Evolutionary conservation across 92 coral and sea anemone species (phyloP), one percentile per base, ranked within the genome.

Genomic region (Siderastrea radians): DNA sequence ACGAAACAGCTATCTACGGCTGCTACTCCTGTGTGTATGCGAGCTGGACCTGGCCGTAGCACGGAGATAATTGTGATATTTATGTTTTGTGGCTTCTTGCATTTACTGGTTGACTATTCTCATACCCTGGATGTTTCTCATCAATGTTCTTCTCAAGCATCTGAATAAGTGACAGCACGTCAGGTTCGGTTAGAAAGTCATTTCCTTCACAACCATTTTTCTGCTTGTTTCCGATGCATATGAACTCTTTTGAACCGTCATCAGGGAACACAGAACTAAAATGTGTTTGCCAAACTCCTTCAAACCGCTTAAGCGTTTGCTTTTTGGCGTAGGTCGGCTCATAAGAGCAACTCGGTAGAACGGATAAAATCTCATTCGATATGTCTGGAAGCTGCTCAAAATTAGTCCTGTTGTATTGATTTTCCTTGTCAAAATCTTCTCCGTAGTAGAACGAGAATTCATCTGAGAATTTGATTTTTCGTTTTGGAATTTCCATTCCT

Each of bases 241-340:
- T 68, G 49, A 94, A 92, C 8, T 78, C 77, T 43, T 80, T 84
- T 1, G 98, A 90, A 12, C 89, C 91, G 81, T 96, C 98, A 43
- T 89, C 83, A 46, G 98, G 98, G 87, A 84, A 96, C 55, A 93
- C 90, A 52, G 91, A 91, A 48, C 89, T 91, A 26, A 87, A 94
- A 84, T 96, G 95, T 5, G 98, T 94, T 48, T 62, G 78, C 85
- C 92, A 92, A 14, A 91, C 73, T 3, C 98, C 98, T 63, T 94
- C 94, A 68, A 86, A 94, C 9, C 89, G 90, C 73, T 87, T 90
- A 6, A 92, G 74, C 38, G 61, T 17, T 17, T 71, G 59, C 64
- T 86, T 77, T 10, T 50, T 55, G 53, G 78, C 74, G 67, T 89
- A 94, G 5, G 88, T 86, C 13, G 96, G 96, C 6, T 64, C 77